Conservation (phyloP, 2,797 vertebrate genomes). For the Malacoraja senta region DNA sequence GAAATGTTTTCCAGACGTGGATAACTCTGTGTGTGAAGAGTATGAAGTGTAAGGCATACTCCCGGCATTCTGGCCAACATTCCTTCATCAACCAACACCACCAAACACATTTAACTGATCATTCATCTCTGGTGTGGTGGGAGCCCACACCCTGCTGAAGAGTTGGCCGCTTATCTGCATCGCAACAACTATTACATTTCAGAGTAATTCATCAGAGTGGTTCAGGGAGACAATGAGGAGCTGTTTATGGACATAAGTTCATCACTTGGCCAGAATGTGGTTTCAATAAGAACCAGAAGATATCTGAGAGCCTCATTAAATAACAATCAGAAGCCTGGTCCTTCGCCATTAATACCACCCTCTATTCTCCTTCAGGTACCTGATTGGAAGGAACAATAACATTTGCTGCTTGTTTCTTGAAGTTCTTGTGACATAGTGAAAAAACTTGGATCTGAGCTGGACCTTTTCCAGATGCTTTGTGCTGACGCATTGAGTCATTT, state of each 20-base stretch:
- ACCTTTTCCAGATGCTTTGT: neutral
- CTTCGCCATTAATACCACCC: neutral
- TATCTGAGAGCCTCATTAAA: neutral
- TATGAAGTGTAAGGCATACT: neutral
- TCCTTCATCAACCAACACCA: neutral
- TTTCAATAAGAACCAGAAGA: neutral
- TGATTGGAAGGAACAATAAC: neutral
- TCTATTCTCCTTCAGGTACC: neutral
- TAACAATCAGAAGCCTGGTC: neutral
- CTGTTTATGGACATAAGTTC: neutral
- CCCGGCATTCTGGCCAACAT: neutral
- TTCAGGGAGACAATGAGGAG: neutral
- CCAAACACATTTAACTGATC: neutral
- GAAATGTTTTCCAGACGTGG: constrained; percentile 5
- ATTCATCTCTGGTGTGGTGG: neutral
- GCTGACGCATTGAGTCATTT: neutral
- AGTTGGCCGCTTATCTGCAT: neutral
- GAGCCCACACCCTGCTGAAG: neutral
- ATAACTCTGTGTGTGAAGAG: neutral
- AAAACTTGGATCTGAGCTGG: neutral
- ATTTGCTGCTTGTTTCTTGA: neutral
- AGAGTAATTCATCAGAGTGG: neutral
- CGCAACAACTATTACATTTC: too few species aligned
- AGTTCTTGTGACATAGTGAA: neutral
- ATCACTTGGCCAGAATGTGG: neutral